Evolutionary conservation across 2,797 vertebrate species (phyloP), one percentile per base, ranked within the genome.

Genomic region (Mastacembelus armatus): DNA sequence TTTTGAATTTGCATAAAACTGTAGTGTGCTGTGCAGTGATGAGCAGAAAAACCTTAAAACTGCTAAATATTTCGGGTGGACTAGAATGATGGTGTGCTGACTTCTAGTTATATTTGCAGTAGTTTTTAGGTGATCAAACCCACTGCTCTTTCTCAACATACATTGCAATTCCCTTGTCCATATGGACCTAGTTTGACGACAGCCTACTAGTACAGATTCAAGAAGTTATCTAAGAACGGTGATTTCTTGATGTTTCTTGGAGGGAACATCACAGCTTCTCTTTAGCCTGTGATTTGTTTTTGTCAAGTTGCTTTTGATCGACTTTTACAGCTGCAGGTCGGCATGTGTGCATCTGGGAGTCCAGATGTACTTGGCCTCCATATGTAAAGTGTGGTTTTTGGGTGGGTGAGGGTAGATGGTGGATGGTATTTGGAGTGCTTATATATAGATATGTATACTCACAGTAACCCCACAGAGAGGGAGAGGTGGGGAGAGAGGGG

Each of bases 261-360:
- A n/a, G n/a, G n/a, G n/a, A n/a, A n/a, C n/a, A n/a, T 3, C 10
- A 32, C 10, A 11, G 10, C 52, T 47, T 49, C 11, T 48, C 49
- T 62, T 59, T 22, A 49, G 36, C 59, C 50, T 55, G 72, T 18
- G 59, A 51, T 76, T 62, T 60, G 27, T 51, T 71, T 81, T 77
- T 67, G 57, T 51, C 39, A 64, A 39, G 48, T n/a, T 63, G 65
- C 67, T 54, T 35, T 69, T 54, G 47, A 70, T 63, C 38, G 10
- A 52, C 51, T 61, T 70, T 69, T 54, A 52, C 55, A 60, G 38
- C 54, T 54, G 45, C 73, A n/a, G n/a, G n/a, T n/a, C 62, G 71
- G 35, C 42, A 65, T 57, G 32, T 60, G 4, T 69, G 4, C 66
- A 26, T 38, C n/a, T n/a, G n/a, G n/a, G n/a, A n/a, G 43, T 48